Percentiles rank a stretch among this genome's conserved stretches.
Evolutionary conservation across 2,113 vertebrate species (phyloP).

Genomic region (Poeciliopsis occidentalis): DNA sequence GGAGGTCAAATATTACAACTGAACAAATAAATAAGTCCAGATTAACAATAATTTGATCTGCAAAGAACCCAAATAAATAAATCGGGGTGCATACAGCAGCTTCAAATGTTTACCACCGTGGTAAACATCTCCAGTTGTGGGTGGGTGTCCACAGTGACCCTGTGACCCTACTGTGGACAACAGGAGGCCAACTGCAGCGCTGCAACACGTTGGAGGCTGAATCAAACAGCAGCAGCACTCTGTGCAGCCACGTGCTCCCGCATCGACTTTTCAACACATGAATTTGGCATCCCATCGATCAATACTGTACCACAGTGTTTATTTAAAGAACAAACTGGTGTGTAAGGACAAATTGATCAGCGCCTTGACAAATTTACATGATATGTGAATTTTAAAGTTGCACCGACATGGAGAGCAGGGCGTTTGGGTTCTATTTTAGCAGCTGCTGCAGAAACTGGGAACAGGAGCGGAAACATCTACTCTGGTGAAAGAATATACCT

Average conservation of each 20-base stretch:
- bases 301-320: conserved; percentile 55
- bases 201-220: neutral
- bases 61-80: neutral
- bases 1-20: neutral
- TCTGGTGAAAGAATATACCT: no score
- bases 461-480: neutral
- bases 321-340: conserved; percentile 36
- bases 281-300: conserved; percentile 60
- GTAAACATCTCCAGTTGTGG: neutral
- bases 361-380: conserved; percentile 18
- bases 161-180: neutral
- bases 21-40: neutral
- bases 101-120: neutral
- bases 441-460: neutral
- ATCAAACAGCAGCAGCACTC: conserved; percentile 39
- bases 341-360: neutral
- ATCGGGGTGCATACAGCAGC: neutral
- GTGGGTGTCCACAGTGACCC: neutral
- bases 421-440: neutral
- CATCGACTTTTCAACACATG: conserved; percentile 61
- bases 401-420: neutral
- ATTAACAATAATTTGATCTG: neutral
- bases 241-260: conserved; percentile 51
- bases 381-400: conserved; percentile 18
- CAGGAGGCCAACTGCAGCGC: neutral